Base-by-base conservation (phyloP, 2,797 vertebrate genomes). In the Dendrocincla tyrannina region DNA sequence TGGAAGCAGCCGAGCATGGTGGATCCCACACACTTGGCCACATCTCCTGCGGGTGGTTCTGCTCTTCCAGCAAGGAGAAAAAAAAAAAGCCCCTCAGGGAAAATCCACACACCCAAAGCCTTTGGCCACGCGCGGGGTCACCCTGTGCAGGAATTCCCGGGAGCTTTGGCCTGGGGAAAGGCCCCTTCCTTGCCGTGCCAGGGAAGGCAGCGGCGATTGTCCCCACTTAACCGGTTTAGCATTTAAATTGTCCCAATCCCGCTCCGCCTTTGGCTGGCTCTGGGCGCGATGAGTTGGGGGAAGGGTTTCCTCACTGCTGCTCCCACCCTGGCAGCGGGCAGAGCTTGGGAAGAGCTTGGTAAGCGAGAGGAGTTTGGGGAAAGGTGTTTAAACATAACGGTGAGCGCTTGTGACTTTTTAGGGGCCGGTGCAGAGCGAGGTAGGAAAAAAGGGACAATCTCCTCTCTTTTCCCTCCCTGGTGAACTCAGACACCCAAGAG, bases 211-310 rank as follows among this genome's bases (percentile, higher is more conserved):
- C 85, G 58, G 84, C 60, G 60, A 91, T 93, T 79, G 89, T 35
- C 78, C 76, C 83, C 86, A 85, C 77, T 95, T 93, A 92, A 90
- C 70, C 52, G 27, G 39, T 85, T 92, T 94, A 83, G 90, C 92
- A 94, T 94, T 94, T 91, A 85, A 95, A 94, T 95, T 18, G 90
- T 9, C 67, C 67, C 72, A 4, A 11, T 42, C 35, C 52, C 9
- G 70, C 91, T 73, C 78, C 74, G 81, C 90, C 93, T 87, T 79
- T 37, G 41, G 52, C 46, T 56, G 91, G 62, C 74, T 50, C 30
- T 5, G 74, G 79, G 75, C 68, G 37, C 7, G 52, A 67, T 66
- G 85, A 76, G 84, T 27, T 47, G 84, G 91, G 91, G 91, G 94
- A 85, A 47, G 75, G 84, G 93, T 55, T 79, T 42, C 27, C 5